Evolutionary conservation across 1,140 invertebrate species (phyloP).

Genomic region (Drosophila kikkawai): DNA sequence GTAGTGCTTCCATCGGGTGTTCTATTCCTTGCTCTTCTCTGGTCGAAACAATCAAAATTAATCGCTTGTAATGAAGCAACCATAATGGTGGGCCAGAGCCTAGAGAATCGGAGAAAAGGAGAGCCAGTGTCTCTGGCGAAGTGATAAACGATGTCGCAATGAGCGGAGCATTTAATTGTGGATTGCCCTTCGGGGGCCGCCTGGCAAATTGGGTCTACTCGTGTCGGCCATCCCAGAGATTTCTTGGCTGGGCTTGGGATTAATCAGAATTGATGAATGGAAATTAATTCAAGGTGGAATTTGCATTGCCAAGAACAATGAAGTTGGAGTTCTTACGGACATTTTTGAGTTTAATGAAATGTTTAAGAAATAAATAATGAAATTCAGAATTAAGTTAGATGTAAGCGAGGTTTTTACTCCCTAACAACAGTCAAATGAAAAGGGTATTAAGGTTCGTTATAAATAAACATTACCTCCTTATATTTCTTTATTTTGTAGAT

Average conservation of each 20-base stretch:
- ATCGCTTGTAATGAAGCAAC: conserved; percentile 75
- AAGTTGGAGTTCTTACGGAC: neutral
- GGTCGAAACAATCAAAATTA: conserved; percentile 74
- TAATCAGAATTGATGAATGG: conserved; percentile 74
- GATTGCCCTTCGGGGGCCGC: conserved; percentile 54
- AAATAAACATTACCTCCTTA: neutral
- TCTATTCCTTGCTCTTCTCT: conserved; percentile 19
- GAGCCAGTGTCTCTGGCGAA: conserved; percentile 2
- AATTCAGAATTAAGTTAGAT: neutral
- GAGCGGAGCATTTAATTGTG: conserved; percentile 73
- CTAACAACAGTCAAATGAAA: neutral
- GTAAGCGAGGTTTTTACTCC: neutral
- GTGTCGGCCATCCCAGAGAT: conserved; percentile 23
- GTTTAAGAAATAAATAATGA: neutral
- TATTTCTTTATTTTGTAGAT: neutral
- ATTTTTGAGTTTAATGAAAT: neutral
- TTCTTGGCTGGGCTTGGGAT: conserved; percentile 35
- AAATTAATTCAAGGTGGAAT: conserved; percentile 42
- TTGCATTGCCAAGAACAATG: conserved; percentile 9
- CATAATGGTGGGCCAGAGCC: conserved; percentile 47
- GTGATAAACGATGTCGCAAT: conserved; percentile 75
- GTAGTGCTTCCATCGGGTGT: conserved; percentile 28
- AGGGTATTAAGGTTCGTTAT: neutral
- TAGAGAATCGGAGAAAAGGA: conserved; percentile 13
- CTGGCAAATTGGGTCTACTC: conserved; percentile 51